phyloP scores from a whole-genome alignment of 1,140 invertebrate species.

The Drosophila azteca region DNA sequence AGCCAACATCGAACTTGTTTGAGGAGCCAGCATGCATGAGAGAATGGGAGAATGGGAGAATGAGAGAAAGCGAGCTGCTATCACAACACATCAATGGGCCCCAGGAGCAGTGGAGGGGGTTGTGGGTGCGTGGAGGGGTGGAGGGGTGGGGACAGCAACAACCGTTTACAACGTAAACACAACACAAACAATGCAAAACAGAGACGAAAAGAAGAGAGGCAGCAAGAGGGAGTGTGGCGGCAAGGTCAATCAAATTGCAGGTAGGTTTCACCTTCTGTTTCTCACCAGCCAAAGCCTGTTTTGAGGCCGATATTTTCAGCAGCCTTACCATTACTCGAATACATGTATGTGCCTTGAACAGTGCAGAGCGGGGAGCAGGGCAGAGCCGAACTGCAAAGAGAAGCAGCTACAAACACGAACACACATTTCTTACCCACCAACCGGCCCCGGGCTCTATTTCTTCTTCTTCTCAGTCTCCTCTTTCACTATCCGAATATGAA shows the following conservation, averaged over 20 bases:
- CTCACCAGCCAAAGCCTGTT: no score
- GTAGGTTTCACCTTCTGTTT: no score
- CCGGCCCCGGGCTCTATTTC: conserved; percentile 46
- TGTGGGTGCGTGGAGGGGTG: conserved; percentile 17
- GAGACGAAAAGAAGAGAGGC: conserved; percentile 16
- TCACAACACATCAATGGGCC: conserved; percentile 37
- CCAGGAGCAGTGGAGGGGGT: conserved; percentile 6
- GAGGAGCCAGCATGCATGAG: conserved; percentile 34
- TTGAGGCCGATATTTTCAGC: no score
- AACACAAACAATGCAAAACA: conserved; percentile 55
- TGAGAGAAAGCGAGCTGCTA: conserved; percentile 30
- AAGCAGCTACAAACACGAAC: conserved; percentile 49
- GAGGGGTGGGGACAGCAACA: conserved; percentile 31
- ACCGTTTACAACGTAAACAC: conserved; percentile 78
- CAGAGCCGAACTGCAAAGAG: no score
- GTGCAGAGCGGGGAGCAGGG: no score
- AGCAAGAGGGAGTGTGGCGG: no score
- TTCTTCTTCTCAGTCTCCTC: conserved; percentile 51
- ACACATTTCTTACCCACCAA: conserved; percentile 65
- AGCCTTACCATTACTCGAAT: no score
- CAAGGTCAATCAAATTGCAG: no score
- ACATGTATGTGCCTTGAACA: no score
- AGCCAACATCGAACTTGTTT: conserved; percentile 73
- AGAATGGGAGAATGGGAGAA: conserved; percentile 10
- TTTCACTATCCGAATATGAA: conserved; percentile 69